Evolutionary conservation across 2,113 vertebrate genomes (phyloP).

Genomic region (Leptocoma aspasia): DNA sequence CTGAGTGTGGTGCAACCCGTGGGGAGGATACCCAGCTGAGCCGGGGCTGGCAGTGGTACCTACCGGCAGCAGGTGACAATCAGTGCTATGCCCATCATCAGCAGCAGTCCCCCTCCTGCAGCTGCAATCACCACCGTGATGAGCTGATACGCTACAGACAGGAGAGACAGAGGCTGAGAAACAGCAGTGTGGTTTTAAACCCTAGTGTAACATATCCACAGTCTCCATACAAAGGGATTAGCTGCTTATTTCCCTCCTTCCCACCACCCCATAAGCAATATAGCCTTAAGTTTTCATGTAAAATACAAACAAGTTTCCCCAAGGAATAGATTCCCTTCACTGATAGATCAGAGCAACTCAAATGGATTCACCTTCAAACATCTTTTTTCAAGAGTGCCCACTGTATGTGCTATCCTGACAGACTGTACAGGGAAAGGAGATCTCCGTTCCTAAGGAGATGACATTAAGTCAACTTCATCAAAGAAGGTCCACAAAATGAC

Average conservation of each 20-base stretch:
- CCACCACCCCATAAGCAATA: background rate
- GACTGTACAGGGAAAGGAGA: background rate
- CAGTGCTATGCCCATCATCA: slow-evolving; percentile 86
- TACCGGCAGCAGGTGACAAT: slow-evolving; percentile 94
- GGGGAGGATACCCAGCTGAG: background rate
- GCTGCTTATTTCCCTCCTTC: background rate
- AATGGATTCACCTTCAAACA: background rate
- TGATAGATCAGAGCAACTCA: background rate
- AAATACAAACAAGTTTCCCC: background rate
- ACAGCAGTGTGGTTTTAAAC: background rate
- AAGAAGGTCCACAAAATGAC: background rate
- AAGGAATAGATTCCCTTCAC: background rate
- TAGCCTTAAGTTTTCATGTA: background rate
- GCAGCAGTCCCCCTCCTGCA: slow-evolving; percentile 88
- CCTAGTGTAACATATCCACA: background rate
- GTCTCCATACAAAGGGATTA: background rate
- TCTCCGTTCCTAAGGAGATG: background rate
- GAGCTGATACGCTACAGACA: slow-evolving; percentile 87
- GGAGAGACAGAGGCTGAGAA: slow-evolving; percentile 5
- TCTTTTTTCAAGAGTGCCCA: background rate
- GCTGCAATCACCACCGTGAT: slow-evolving; percentile 92
- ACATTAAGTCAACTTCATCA: background rate
- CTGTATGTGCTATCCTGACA: background rate
- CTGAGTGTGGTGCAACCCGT: background rate
- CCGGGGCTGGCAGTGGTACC: background rate